These are phyloP conservation scores for Galaxea fascicularis DNA, from an alignment of 92 coral and sea anemone species.

Conservation along the genomic window DNA sequence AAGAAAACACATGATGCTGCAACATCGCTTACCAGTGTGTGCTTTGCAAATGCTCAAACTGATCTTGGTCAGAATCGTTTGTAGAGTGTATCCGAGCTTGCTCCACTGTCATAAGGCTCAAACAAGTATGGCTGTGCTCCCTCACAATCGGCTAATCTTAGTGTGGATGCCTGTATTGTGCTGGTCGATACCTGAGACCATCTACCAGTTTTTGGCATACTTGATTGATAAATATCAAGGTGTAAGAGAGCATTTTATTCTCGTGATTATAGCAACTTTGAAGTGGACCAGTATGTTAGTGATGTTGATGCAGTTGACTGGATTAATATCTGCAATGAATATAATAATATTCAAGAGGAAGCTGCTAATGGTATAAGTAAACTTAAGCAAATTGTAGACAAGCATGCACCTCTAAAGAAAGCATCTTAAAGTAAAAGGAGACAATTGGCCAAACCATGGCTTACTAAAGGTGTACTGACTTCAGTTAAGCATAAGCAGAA, in stretches of 20 bases:
- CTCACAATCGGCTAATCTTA: too few relatives aligned
- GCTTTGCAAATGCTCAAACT: too few relatives aligned
- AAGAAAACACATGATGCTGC: too few relatives aligned
- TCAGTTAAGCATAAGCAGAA: constrained; percentile 41
- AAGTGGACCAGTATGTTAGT: neutral
- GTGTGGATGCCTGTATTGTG: constrained; percentile 39
- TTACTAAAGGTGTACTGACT: constrained; percentile 47
- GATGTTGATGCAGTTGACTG: neutral
- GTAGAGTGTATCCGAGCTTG: too few relatives aligned
- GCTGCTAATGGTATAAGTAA: constrained; percentile 25
- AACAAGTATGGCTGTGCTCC: too few relatives aligned
- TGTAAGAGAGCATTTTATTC: neutral
- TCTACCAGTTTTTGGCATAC: too few relatives aligned
- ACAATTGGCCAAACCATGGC: constrained; percentile 46
- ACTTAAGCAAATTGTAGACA: constrained; percentile 4
- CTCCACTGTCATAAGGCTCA: too few relatives aligned
- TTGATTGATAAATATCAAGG: neutral
- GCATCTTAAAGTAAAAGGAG: too few relatives aligned
- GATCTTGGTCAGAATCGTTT: too few relatives aligned
- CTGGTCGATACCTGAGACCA: too few relatives aligned
- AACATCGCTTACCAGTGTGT: too few relatives aligned
- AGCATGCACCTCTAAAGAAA: too few relatives aligned
- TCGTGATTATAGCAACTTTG: constrained; percentile 29
- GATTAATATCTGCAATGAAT: neutral
- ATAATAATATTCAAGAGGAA: constrained; percentile 5